These are phyloP conservation scores for Achatina immaculata DNA, from an alignment of 1,140 invertebrate genomes.

Conservation along the genomic window DNA sequence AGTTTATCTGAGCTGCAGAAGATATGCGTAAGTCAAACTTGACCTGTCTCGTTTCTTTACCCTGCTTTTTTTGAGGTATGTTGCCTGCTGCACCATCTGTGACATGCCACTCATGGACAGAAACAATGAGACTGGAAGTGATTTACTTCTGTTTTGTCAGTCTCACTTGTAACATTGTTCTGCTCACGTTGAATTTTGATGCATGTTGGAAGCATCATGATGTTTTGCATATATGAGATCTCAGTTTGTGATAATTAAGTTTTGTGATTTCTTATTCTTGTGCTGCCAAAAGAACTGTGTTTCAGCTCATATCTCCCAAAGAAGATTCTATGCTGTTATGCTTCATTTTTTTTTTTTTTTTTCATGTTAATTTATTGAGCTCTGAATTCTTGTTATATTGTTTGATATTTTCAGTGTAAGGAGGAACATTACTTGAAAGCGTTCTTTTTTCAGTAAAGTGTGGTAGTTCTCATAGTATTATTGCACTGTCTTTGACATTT, in stretches of 20 bases:
- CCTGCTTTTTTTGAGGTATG: neutral
- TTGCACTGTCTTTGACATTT: no score
- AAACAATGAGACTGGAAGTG: neutral
- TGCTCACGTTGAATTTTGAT: slow-evolving; percentile 6
- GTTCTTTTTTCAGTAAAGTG: no score
- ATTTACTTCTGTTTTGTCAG: neutral
- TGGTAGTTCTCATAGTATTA: no score
- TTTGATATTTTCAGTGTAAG: no score
- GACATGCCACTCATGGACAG: slow-evolving; percentile 4
- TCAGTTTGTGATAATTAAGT: neutral
- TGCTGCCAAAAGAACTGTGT: neutral
- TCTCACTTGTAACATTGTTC: neutral
- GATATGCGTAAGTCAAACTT: slow-evolving; percentile 35
- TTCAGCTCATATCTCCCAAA: neutral
- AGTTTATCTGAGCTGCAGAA: slow-evolving; percentile 39
- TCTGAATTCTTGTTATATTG: no score
- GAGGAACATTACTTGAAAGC: no score
- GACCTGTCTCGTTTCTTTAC: neutral
- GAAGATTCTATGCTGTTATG: neutral
- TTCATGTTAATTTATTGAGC: no score
- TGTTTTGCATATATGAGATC: neutral
- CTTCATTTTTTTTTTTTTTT: no score
- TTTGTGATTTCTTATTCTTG: neutral
- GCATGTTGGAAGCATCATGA: neutral
- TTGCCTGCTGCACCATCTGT: neutral